A percentile compares a stretch with the other conserved stretches of the same genome.
These are phyloP conservation scores for Drosophila mojavensis DNA, from an alignment of 1,140 invertebrate species.

Conservation along the genomic window DNA sequence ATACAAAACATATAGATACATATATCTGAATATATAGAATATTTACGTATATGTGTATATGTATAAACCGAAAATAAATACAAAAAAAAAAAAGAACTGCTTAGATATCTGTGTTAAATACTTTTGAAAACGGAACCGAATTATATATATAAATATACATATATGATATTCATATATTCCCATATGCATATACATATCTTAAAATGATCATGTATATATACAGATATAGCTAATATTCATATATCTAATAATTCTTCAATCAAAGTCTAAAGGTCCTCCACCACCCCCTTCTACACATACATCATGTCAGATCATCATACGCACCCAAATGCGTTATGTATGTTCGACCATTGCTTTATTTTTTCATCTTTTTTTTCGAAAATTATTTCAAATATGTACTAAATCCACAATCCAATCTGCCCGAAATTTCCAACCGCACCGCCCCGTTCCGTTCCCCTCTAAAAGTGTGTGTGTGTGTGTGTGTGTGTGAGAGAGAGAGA, in stretches of 20 bases:
- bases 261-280: slow-evolving; percentile 21
- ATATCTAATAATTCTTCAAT: slow-evolving; percentile 26
- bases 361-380: slow-evolving; percentile 55
- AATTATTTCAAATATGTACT: slow-evolving; percentile 76
- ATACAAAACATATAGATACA: slow-evolving; percentile 21
- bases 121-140: slow-evolving; percentile 37
- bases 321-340: too few species aligned
- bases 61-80: slow-evolving; percentile 11
- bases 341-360: slow-evolving; percentile 58
- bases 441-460: background rate
- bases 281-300: background rate
- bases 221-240: slow-evolving; percentile 18
- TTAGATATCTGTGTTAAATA: slow-evolving; percentile 40
- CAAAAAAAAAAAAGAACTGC: slow-evolving; percentile 16
- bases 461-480: background rate
- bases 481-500: background rate
- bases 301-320: too few species aligned
- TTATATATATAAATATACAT: slow-evolving; percentile 27
- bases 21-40: slow-evolving; percentile 15
- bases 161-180: slow-evolving; percentile 10
- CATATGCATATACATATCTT: slow-evolving; percentile 17
- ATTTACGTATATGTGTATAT: slow-evolving; percentile 17
- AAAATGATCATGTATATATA: background rate
- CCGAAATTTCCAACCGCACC: slow-evolving; percentile 10
- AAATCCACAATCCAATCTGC: slow-evolving; percentile 45